Evolutionary conservation across 2,797 vertebrate genomes (phyloP).

Genomic region (Amblyraja radiata): DNA sequence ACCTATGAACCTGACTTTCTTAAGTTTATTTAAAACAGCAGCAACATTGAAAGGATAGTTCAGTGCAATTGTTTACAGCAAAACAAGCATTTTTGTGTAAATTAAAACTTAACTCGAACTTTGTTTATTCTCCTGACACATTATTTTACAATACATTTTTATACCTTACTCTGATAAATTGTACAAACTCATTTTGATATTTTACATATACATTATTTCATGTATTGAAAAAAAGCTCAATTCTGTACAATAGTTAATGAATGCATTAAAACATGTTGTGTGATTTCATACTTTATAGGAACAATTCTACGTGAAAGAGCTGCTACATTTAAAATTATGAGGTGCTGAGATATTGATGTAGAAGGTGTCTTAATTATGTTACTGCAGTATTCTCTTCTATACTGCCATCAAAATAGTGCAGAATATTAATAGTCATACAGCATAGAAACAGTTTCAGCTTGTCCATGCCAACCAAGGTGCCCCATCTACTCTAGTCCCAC

Average conservation of each 20-base stretch:
- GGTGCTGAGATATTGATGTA: neutral
- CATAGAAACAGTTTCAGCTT: too few species aligned
- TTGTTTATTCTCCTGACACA: neutral
- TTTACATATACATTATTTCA: neutral
- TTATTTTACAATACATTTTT: neutral
- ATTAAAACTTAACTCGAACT: neutral
- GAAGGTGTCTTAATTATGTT: neutral
- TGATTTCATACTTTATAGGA: neutral
- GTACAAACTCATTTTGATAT: neutral
- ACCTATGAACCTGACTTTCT: neutral
- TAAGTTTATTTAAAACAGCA: constrained; percentile 11
- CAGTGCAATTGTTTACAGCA: neutral
- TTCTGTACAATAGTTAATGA: neutral
- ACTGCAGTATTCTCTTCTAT: neutral
- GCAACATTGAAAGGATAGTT: neutral
- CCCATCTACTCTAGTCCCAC: too few species aligned
- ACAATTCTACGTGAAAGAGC: neutral
- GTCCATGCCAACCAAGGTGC: too few species aligned
- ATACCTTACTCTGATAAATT: neutral
- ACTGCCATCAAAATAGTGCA: neutral
- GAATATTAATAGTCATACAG: neutral
- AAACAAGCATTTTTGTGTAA: neutral
- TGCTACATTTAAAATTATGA: neutral
- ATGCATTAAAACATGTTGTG: neutral
- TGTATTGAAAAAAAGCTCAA: neutral